Evolutionary conservation across 1,140 invertebrate genomes (phyloP).

Genomic region (Battus philenor): DNA sequence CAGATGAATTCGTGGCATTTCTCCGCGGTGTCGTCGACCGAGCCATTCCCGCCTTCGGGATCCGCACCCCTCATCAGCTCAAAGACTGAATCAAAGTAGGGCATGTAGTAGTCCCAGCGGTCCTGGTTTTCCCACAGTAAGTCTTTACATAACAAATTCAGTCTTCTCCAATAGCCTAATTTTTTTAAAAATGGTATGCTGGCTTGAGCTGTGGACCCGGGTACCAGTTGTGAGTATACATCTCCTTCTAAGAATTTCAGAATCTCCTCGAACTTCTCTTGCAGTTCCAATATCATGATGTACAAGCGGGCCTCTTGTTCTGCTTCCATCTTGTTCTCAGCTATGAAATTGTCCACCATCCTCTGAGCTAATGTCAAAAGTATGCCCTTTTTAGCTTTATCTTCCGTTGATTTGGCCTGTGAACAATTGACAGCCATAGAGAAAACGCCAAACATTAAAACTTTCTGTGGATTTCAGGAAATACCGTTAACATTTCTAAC

Average conservation of each 20-base stretch:
- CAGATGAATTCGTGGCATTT: slow-evolving; percentile 82
- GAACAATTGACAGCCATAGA: too few relatives aligned
- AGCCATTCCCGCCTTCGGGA: slow-evolving; percentile 29
- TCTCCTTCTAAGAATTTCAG: slow-evolving; percentile 87
- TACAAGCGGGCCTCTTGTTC: slow-evolving; percentile 96
- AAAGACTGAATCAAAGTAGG: slow-evolving; percentile 83
- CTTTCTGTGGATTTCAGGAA: too few relatives aligned
- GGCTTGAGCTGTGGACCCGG: slow-evolving; percentile 79
- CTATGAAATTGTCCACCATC: slow-evolving; percentile 91
- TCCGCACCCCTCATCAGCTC: slow-evolving; percentile 62
- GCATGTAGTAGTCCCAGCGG: slow-evolving; percentile 85
- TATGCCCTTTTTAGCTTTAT: slow-evolving; percentile 78
- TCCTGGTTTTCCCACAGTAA: slow-evolving; percentile 83
- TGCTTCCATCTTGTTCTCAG: slow-evolving; percentile 92
- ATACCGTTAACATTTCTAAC: too few relatives aligned
- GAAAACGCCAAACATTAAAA: too few relatives aligned
- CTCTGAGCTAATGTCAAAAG: slow-evolving; percentile 90
- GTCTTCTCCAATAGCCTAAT: slow-evolving; percentile 83
- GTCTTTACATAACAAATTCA: slow-evolving; percentile 83
- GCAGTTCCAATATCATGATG: slow-evolving; percentile 91
- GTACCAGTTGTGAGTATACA: slow-evolving; percentile 80
- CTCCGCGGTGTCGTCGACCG: slow-evolving; percentile 74
- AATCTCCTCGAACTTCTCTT: slow-evolving; percentile 89
- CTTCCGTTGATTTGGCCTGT: slow-evolving; percentile 64
- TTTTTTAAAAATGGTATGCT: slow-evolving; percentile 85